phyloP scores from a whole-genome alignment of 2,888 invertebrate species.

The Caenorhabditis virilis region DNA sequence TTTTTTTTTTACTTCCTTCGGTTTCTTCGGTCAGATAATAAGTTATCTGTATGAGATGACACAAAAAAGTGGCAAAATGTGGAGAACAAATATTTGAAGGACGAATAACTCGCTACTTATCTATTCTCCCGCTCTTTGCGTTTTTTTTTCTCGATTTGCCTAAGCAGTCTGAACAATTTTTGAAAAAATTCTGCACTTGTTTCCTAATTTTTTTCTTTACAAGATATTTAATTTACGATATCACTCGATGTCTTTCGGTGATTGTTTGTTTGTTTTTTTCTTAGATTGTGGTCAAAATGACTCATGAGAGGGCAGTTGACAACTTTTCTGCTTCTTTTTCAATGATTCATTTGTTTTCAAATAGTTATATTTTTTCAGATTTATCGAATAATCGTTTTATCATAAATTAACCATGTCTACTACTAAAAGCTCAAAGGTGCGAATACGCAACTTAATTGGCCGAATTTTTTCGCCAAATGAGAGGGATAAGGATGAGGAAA shows the following conservation, averaged over 20 bases:
- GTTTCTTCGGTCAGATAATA: slow-evolving; percentile 13
- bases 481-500: slow-evolving; percentile 41
- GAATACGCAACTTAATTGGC: slow-evolving; percentile 52
- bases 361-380: too few relatives aligned
- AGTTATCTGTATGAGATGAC: too few relatives aligned
- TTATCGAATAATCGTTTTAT: too few relatives aligned
- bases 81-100: slow-evolving; percentile 28
- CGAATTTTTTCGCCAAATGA: slow-evolving; percentile 53
- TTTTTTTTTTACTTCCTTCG: neutral
- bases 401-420: slow-evolving; percentile 35
- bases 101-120: neutral
- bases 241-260: neutral
- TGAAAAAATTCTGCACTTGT: neutral
- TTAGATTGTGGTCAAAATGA: too few relatives aligned
- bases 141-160: too few relatives aligned
- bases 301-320: too few relatives aligned
- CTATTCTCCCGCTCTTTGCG: too few relatives aligned
- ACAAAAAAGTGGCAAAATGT: slow-evolving; percentile 17
- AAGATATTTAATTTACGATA: neutral
- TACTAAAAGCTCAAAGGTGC: slow-evolving; percentile 41
- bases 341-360: too few relatives aligned
- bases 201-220: neutral
- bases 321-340: neutral
- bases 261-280: neutral
- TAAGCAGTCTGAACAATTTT: neutral